These are phyloP conservation scores for Carettochelys insculpta DNA, from an alignment of 2,113 vertebrate genomes.

Conservation along the genomic window DNA sequence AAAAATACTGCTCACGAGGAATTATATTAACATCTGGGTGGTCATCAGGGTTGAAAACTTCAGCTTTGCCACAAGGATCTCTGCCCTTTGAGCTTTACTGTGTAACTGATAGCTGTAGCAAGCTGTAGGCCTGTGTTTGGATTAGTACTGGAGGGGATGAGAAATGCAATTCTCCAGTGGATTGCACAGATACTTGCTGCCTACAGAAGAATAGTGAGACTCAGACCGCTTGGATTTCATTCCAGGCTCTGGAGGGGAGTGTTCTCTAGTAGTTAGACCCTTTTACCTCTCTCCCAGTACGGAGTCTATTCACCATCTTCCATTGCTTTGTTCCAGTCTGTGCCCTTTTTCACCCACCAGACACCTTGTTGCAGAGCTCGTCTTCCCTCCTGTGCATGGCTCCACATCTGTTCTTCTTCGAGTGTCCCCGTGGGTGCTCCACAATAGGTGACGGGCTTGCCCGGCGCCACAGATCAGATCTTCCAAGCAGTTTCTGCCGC, in stretches of 20 bases:
- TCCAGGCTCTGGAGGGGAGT: fast-evolving
- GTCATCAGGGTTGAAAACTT: background rate
- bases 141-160: background rate
- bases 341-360: fast-evolving
- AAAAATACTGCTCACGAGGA: background rate
- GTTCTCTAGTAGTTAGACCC: fast-evolving
- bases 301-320: fast-evolving
- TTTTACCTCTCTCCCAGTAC: background rate
- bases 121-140: background rate
- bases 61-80: background rate
- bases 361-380: fast-evolving
- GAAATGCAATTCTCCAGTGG: background rate
- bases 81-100: fast-evolving
- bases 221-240: background rate
- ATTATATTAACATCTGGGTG: background rate
- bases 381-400: background rate
- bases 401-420: no score
- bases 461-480: no score
- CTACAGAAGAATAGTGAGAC: background rate
- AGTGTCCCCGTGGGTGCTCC: no score
- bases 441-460: no score
- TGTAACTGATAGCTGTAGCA: fast-evolving
- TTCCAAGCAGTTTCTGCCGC: no score
- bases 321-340: background rate
- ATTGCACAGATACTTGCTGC: background rate